These are phyloP conservation scores for Oedothorax gibbosus DNA, from an alignment of 1,140 invertebrate genomes.

Conservation along the genomic window DNA sequence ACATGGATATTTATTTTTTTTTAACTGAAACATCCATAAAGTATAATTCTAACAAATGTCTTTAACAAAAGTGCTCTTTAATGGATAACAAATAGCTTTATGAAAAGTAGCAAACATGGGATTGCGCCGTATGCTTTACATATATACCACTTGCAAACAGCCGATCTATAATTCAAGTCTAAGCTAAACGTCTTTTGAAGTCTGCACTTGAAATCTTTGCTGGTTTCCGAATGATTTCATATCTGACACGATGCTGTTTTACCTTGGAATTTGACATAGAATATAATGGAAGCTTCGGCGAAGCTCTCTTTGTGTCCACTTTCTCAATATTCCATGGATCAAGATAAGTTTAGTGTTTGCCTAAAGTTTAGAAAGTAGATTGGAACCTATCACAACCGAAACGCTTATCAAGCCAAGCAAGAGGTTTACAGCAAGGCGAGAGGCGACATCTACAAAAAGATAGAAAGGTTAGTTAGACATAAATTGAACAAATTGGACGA, in stretches of 20 bases:
- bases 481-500: neutral
- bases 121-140: too few species aligned
- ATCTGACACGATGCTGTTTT: neutral
- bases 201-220: neutral
- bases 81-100: too few species aligned
- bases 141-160: neutral
- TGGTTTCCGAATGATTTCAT: constrained; percentile 12
- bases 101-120: too few species aligned
- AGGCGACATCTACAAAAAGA: constrained; percentile 17
- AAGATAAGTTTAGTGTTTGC: constrained; percentile 1
- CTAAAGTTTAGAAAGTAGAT: constrained; percentile 14
- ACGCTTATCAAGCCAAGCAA: constrained; percentile 10
- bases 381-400: constrained; percentile 24
- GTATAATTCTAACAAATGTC: too few species aligned
- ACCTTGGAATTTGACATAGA: too few species aligned
- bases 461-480: neutral
- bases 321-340: neutral
- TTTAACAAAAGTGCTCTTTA: too few species aligned
- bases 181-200: constrained; percentile 36
- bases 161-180: neutral
- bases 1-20: too few species aligned
- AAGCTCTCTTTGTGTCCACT: neutral
- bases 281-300: neutral
- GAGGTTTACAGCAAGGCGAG: neutral
- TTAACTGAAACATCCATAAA: too few species aligned